A percentile compares a stretch with the other conserved stretches of the same genome.
Evolutionary conservation across 2,888 invertebrate species (phyloP).

Genomic region (Catocala nupta): DNA sequence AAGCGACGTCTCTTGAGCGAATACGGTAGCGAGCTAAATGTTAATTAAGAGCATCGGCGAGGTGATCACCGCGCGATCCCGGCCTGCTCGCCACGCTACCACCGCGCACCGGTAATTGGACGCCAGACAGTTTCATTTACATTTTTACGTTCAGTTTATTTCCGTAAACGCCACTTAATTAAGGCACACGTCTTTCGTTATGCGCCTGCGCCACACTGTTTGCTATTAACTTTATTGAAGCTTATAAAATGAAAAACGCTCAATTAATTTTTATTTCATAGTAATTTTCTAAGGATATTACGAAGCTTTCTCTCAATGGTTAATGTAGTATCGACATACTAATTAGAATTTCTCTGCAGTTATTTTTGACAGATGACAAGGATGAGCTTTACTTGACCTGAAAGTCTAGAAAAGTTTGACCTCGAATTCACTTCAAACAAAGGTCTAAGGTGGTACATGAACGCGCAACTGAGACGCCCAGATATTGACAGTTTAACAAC

Average conservation of each 20-base stretch:
- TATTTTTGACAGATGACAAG: constrained; percentile 65
- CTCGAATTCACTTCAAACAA: constrained; percentile 45
- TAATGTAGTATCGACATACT: constrained; percentile 64
- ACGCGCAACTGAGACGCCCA: constrained; percentile 23
- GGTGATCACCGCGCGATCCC: constrained; percentile 73
- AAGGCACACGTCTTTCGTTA: constrained; percentile 51
- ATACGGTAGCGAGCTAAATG: constrained; percentile 80
- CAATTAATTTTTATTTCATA: constrained; percentile 47
- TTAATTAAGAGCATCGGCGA: constrained; percentile 81
- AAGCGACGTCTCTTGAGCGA: constrained; percentile 61
- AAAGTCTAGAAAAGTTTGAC: constrained; percentile 64
- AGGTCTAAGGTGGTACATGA: constrained; percentile 36
- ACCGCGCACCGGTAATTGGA: constrained; percentile 68
- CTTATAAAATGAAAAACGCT: constrained; percentile 54
- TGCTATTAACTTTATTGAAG: constrained; percentile 54
- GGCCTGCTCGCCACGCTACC: constrained; percentile 52
- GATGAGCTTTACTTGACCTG: constrained; percentile 65
- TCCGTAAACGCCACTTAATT: constrained; percentile 64
- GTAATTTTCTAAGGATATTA: constrained; percentile 47
- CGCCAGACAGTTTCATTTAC: constrained; percentile 65
- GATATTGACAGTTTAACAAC: constrained; percentile 39
- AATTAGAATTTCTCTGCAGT: constrained; percentile 69
- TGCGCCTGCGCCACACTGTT: constrained; percentile 40
- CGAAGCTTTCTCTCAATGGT: constrained; percentile 68
- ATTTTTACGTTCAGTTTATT: constrained; percentile 65